phyloP scores from a whole-genome alignment of 2,888 invertebrate genomes.

The Aradus depressus region DNA sequence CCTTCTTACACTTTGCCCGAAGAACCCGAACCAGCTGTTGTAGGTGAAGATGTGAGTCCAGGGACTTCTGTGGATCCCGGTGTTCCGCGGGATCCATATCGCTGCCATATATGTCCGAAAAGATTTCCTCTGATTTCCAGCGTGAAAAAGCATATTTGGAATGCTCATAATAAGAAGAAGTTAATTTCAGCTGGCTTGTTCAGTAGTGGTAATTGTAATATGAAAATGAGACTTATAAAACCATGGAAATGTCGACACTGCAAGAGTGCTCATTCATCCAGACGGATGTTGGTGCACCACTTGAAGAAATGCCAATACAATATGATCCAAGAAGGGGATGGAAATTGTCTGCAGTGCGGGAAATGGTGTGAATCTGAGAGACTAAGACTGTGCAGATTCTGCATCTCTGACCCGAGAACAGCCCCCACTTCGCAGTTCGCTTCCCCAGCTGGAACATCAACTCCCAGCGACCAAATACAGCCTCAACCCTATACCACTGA shows the following conservation, averaged over 20 bases:
- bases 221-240: conserved; percentile 4
- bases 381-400: conserved; percentile 10
- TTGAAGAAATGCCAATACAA: conserved; percentile 15
- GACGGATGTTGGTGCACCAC: conserved; percentile 7
- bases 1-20: background rate
- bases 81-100: background rate
- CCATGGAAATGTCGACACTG: conserved; percentile 13
- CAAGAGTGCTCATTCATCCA: background rate
- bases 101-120: conserved; percentile 17
- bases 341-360: conserved; percentile 12
- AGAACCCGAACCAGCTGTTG: no score
- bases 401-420: conserved; percentile 1
- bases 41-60: conserved; percentile 1
- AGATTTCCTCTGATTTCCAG: conserved; percentile 15
- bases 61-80: background rate
- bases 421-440: background rate
- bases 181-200: no score
- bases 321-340: background rate
- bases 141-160: conserved; percentile 19
- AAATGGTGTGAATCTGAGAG: conserved; percentile 14
- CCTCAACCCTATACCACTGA: no score
- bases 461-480: no score
- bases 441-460: no score
- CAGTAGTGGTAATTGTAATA: background rate
- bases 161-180: conserved; percentile 8